A percentile compares a stretch with the other conserved stretches of the same genome.
Evolutionary conservation across 2,888 invertebrate species (phyloP).

Genomic region (Gibbula magus): DNA sequence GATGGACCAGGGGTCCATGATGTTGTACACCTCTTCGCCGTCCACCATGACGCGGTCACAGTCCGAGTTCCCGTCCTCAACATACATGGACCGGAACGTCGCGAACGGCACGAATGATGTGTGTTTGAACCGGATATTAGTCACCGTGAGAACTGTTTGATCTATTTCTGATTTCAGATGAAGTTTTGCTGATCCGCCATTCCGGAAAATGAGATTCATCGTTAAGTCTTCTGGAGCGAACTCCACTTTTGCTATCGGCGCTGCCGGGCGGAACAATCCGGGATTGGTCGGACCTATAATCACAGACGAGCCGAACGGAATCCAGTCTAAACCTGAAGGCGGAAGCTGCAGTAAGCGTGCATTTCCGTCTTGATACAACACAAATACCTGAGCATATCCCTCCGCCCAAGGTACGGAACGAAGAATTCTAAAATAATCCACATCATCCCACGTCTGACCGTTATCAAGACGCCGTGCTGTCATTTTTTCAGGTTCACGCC

Average conservation of each 20-base stretch:
- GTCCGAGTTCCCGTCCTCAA: conserved; percentile 40
- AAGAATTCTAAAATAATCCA: conserved; percentile 50
- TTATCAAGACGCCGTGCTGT: conserved; percentile 38
- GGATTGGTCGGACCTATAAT: conserved; percentile 53
- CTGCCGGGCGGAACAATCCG: conserved; percentile 38
- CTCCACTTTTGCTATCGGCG: conserved; percentile 47
- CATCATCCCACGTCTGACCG: conserved; percentile 30
- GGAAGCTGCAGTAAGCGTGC: conserved; percentile 50
- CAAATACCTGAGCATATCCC: conserved; percentile 53
- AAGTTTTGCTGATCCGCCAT: conserved; percentile 36
- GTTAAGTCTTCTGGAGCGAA: conserved; percentile 41
- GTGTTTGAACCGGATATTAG: conserved; percentile 12
- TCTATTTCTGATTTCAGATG: background rate
- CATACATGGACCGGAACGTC: conserved; percentile 39
- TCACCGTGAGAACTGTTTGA: conserved; percentile 17
- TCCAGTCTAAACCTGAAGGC: conserved; percentile 59
- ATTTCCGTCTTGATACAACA: conserved; percentile 61
- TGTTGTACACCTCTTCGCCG: conserved; percentile 42
- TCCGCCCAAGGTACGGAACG: conserved; percentile 49
- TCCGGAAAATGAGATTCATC: conserved; percentile 44
- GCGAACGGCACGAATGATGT: conserved; percentile 30
- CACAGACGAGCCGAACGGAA: conserved; percentile 61
- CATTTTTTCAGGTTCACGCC: conserved; percentile 55
- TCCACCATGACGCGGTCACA: conserved; percentile 43
- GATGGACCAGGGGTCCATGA: conserved; percentile 52